Percentiles rank a stretch among this genome's conserved stretches.
Conservation (phyloP, 2,797 vertebrate genomes). For the Eulemur rubriventer region DNA sequence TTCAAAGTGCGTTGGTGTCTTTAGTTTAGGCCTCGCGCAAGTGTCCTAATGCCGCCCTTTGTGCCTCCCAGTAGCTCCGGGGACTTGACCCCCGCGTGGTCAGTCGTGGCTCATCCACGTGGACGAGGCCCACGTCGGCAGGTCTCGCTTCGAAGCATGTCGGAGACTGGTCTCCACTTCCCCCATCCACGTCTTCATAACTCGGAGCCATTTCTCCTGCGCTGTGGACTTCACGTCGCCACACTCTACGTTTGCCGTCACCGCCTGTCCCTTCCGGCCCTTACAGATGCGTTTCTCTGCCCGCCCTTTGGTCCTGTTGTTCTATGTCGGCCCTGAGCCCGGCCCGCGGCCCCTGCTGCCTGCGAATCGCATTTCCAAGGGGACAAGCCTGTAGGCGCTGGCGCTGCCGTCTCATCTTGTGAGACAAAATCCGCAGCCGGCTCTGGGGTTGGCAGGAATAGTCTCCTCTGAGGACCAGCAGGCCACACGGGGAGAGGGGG, state of each 20-base stretch:
- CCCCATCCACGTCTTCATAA: too few relatives aligned
- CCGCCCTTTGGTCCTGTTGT: neutral
- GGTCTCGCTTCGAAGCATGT: neutral
- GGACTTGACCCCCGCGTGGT: neutral
- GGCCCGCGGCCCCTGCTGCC: neutral
- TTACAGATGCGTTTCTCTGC: neutral
- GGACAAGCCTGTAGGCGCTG: neutral
- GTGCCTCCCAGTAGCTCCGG: neutral
- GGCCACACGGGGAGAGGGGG: neutral
- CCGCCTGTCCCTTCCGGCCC: too few relatives aligned
- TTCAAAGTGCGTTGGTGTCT: too few relatives aligned
- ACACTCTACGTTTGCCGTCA: neutral
- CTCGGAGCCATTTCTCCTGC: neutral
- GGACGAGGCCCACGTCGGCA: neutral
- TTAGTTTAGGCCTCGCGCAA: neutral
- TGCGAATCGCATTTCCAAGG: neutral
- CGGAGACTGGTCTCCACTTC: neutral
- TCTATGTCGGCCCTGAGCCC: neutral
- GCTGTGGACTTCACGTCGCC: too few relatives aligned
- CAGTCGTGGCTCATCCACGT: neutral
- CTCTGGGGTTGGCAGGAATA: too few relatives aligned
- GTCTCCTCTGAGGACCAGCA: neutral
- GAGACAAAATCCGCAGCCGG: too few relatives aligned
- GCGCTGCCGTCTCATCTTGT: neutral
- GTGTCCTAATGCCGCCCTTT: neutral